These are phyloP conservation scores for Motacilla tschutschensis DNA, from an alignment of 2,113 vertebrate species.

Conservation along the genomic window DNA sequence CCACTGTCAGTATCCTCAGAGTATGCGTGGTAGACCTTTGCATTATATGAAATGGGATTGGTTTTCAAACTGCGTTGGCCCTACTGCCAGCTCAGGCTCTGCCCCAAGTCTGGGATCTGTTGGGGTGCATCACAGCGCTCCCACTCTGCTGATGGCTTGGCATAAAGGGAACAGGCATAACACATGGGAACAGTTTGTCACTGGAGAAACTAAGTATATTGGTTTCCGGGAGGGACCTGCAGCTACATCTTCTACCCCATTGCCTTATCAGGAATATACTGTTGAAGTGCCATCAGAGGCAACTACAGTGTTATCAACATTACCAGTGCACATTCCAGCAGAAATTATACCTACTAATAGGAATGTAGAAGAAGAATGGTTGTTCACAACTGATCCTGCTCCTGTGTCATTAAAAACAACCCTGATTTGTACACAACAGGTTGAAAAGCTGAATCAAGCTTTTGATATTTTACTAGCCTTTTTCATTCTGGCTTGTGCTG, in stretches of 20 bases:
- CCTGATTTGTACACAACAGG: conserved; percentile 67
- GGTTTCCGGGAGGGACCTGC: conserved; percentile 36
- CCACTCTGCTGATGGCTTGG: conserved; percentile 63
- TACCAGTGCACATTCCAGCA: conserved; percentile 44
- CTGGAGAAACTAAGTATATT: neutral
- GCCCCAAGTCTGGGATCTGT: neutral
- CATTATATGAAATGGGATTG: conserved; percentile 43
- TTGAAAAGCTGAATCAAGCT: conserved; percentile 72
- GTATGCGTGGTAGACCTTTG: conserved; percentile 64
- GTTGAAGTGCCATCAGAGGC: conserved; percentile 17
- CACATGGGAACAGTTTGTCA: neutral
- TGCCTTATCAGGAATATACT: conserved; percentile 26
- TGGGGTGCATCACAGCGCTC: neutral
- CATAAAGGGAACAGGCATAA: conserved; percentile 24
- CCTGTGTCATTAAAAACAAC: conserved; percentile 65
- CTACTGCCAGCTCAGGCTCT: conserved; percentile 12
- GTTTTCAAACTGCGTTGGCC: conserved; percentile 56
- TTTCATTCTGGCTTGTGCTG: conserved; percentile 77
- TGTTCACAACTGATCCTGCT: conserved; percentile 33
- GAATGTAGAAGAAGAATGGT: conserved; percentile 21
- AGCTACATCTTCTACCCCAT: neutral
- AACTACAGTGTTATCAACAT: neutral
- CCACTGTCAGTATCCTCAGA: conserved; percentile 61
- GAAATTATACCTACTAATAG: conserved; percentile 44
- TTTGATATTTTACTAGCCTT: conserved; percentile 80